Conservation (phyloP, 2,113 vertebrate species). For the Motacilla alba region DNA sequence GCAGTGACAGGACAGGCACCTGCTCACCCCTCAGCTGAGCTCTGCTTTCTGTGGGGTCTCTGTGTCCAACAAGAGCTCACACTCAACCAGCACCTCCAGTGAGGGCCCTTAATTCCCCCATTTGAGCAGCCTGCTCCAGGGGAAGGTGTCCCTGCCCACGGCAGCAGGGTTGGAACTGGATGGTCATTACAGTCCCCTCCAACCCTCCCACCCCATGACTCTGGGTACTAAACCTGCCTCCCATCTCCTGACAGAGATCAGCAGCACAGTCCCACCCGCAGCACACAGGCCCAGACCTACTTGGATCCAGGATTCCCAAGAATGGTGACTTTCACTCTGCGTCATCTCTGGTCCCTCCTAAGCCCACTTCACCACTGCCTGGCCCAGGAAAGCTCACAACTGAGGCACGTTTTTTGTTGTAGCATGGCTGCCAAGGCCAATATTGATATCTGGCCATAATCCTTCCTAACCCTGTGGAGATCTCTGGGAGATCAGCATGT, state of each 20-base stretch:
- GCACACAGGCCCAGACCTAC: background rate
- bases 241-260: background rate
- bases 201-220: background rate
- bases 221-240: background rate
- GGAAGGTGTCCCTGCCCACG: background rate
- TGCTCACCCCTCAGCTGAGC: background rate
- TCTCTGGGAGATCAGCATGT: background rate
- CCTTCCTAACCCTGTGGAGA: background rate
- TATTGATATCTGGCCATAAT: background rate
- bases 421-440: background rate
- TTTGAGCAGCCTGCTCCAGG: background rate
- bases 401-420: background rate
- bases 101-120: background rate
- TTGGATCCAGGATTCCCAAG: background rate
- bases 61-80: accelerated
- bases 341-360: background rate
- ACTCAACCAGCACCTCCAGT: background rate
- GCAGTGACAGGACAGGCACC: background rate
- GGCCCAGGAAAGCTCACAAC: background rate
- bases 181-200: background rate
- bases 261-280: background rate
- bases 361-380: background rate
- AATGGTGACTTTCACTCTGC: background rate
- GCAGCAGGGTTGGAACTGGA: background rate
- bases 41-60: background rate